Conservation (phyloP, 2,888 invertebrate species). For the Ormyrus rosae region DNA sequence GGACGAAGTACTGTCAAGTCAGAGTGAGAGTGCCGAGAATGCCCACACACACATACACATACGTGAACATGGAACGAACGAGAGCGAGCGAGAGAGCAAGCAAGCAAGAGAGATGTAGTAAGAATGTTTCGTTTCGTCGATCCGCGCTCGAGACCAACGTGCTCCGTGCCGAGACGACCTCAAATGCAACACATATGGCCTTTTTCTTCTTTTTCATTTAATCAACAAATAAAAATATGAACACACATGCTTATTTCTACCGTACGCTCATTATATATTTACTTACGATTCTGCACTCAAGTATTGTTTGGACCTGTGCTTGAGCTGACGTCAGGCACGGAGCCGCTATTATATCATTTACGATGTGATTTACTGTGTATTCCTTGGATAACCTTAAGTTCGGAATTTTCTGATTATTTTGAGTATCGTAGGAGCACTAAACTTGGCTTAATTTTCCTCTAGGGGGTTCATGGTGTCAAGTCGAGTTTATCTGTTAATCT, state of each 20-base stretch:
- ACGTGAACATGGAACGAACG: constrained; percentile 48
- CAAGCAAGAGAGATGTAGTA: constrained; percentile 43
- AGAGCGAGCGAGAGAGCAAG: constrained; percentile 46
- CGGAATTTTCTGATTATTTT: constrained; percentile 44
- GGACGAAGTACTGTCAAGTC: constrained; percentile 53
- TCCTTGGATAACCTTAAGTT: constrained; percentile 52
- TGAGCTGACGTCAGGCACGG: constrained; percentile 42
- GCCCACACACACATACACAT: constrained; percentile 55
- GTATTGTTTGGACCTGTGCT: constrained; percentile 35
- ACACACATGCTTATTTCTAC: constrained; percentile 32
- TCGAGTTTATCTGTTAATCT: constrained; percentile 53
- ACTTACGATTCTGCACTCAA: constrained; percentile 22
- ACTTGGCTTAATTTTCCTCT: constrained; percentile 53
- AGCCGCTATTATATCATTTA: constrained; percentile 50
- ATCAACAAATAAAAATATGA: constrained; percentile 15
- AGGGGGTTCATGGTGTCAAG: constrained; percentile 53
- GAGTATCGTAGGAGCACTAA: constrained; percentile 48
- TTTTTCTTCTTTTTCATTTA: constrained; percentile 37
- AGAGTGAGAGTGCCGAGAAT: constrained; percentile 54
- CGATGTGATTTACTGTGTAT: constrained; percentile 54
- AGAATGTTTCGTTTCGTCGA: constrained; percentile 49
- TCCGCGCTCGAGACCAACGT: constrained; percentile 42
- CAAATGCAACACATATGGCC: background rate
- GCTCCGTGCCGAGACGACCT: constrained; percentile 49
- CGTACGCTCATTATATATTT: constrained; percentile 20